A percentile compares a stretch with the other conserved stretches of the same genome.
These are phyloP conservation scores for Nannospalax galili DNA, from an alignment of 2,113 vertebrate species.

Conservation along the genomic window DNA sequence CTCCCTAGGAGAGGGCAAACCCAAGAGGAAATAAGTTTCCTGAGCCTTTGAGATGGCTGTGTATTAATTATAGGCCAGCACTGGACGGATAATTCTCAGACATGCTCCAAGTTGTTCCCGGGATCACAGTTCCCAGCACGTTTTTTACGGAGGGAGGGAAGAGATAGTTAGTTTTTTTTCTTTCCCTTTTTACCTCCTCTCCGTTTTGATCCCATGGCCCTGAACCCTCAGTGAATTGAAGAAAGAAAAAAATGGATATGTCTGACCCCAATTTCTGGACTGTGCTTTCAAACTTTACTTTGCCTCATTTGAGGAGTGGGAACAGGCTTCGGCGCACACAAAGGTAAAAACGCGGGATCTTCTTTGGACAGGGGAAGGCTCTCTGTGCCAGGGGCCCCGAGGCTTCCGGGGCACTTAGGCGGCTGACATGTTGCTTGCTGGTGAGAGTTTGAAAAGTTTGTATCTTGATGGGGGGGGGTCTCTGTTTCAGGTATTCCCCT, in stretches of 20 bases:
- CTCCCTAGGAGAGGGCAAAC: conserved; percentile 74
- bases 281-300: conserved; percentile 93
- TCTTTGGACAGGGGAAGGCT: background rate
- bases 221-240: conserved; percentile 72
- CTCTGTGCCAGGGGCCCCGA: background rate
- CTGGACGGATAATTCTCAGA: conserved; percentile 81
- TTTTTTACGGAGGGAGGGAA: conserved; percentile 52
- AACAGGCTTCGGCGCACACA: conserved; percentile 94
- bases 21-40: conserved; percentile 80
- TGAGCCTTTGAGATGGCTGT: conserved; percentile 59
- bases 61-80: conserved; percentile 70
- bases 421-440: conserved; percentile 15
- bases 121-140: conserved; percentile 73
- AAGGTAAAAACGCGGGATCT: conserved; percentile 88
- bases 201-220: conserved; percentile 74
- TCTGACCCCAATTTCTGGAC: conserved; percentile 94
- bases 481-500: conserved; percentile 24
- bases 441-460: conserved; percentile 69
- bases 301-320: conserved; percentile 92
- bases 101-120: conserved; percentile 71
- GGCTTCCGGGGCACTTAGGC: background rate
- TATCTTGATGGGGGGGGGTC: background rate
- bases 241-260: conserved; percentile 86
- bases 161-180: conserved; percentile 40
- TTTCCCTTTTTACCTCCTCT: accelerated